Evolutionary conservation across 2,113 vertebrate species (phyloP).

Genomic region (Gambusia holbrooki): DNA sequence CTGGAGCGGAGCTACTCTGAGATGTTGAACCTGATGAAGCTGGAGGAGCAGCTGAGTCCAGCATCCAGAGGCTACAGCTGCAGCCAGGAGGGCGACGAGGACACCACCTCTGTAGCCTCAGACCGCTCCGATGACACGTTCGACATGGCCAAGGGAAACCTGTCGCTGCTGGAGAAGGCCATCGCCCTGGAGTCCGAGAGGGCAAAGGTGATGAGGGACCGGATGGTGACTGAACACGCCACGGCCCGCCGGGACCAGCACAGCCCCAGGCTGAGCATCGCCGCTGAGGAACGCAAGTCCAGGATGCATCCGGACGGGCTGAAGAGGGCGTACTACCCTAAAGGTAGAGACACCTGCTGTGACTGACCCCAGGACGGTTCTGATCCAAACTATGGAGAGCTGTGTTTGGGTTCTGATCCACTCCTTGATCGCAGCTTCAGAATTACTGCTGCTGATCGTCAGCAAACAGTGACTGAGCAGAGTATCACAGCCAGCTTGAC

Average conservation of each 20-base stretch:
- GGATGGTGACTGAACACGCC: conserved; percentile 85
- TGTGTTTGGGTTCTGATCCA: neutral
- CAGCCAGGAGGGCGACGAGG: conserved; percentile 91
- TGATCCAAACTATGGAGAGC: neutral
- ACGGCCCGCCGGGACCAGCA: conserved; percentile 85
- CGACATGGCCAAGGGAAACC: conserved; percentile 98
- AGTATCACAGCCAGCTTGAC: too few relatives aligned
- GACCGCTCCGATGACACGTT: conserved; percentile 97
- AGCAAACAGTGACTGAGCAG: too few relatives aligned
- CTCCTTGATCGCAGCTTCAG: too few relatives aligned
- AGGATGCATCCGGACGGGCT: conserved; percentile 89
- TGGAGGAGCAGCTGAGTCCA: conserved; percentile 96
- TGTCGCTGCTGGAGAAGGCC: conserved; percentile 98
- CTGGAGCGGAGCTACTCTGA: conserved; percentile 93
- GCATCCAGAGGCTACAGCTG: conserved; percentile 85
- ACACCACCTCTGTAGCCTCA: conserved; percentile 92
- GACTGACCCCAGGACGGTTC: neutral
- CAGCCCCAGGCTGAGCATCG: conserved; percentile 87
- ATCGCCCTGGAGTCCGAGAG: conserved; percentile 96
- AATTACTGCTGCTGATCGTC: too few relatives aligned
- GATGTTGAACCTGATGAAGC: conserved; percentile 96
- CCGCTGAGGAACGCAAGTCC: conserved; percentile 89
- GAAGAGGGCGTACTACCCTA: conserved; percentile 97
- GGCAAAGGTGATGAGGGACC: conserved; percentile 96
- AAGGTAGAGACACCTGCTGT: conserved; percentile 85